Evolutionary conservation across 2,888 invertebrate genomes (phyloP).

Genomic region (Rambutsinella grinnellia): DNA sequence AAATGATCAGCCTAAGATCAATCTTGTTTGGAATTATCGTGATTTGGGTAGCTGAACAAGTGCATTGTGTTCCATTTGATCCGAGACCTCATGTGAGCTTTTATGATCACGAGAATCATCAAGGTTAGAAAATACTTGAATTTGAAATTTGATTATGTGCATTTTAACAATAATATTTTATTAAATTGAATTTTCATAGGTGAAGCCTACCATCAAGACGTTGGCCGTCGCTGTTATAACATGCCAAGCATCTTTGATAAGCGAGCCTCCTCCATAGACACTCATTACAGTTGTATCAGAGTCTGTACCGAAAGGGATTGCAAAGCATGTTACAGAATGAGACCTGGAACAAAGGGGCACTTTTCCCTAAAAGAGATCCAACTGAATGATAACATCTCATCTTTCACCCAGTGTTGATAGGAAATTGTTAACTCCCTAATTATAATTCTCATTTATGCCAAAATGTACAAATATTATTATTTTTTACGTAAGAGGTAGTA

Average conservation of each 20-base stretch:
- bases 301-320: slow-evolving; percentile 60
- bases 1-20: too few species aligned
- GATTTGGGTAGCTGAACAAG: neutral
- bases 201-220: slow-evolving; percentile 55
- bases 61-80: slow-evolving; percentile 8
- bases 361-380: slow-evolving; percentile 52
- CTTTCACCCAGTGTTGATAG: slow-evolving; percentile 58
- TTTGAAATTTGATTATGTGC: neutral
- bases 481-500: too few species aligned
- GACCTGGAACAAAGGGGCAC: slow-evolving; percentile 60
- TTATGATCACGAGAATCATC: slow-evolving; percentile 50
- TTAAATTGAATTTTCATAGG: slow-evolving; percentile 42
- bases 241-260: slow-evolving; percentile 59
- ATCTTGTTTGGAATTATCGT: too few species aligned
- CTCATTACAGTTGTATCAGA: slow-evolving; percentile 53
- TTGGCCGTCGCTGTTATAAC: slow-evolving; percentile 61
- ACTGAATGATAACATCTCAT: slow-evolving; percentile 61
- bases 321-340: slow-evolving; percentile 53
- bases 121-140: slow-evolving; percentile 33
- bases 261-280: slow-evolving; percentile 58
- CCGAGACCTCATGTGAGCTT: slow-evolving; percentile 48
- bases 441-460: too few species aligned
- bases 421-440: too few species aligned
- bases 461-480: too few species aligned
- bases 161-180: neutral